Evolutionary conservation across 2,113 vertebrate genomes (phyloP), one percentile per base, ranked within the genome.

Genomic region (Electrona antarctica): DNA sequence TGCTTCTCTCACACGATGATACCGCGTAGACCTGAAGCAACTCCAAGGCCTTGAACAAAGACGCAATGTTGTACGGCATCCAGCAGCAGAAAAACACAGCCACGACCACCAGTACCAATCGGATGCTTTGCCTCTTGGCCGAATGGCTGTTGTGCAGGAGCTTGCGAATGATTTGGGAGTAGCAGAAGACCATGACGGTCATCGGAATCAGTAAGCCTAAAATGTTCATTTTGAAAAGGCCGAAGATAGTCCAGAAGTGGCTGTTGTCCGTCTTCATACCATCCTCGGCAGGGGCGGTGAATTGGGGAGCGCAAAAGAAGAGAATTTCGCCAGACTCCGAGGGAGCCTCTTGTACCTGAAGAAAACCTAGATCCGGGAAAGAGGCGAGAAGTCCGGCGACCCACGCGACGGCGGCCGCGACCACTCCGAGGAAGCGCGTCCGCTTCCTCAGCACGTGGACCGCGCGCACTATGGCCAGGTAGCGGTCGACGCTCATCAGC

Each of bases 401-500:
- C 97, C 97, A 98, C 2, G 90, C 91, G 15, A 90, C 2, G 0
- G 1, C 0, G 0, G 95, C 95, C 7, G 94, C 88, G 0, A 91
- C 58, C 50, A 90, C 60, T 28, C 96, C 94, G 0, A 92, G 91
- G 4, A 72, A 73, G 6, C 90, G 90, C 0, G 93, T 94, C 58
- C 94, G 85, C 48, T 90, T 89, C 81, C 84, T 95, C 45, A 95
- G 45, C 0, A 95, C 93, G 60, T 94, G 94, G 76, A 97, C 89
- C 0, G 95, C 94, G 0, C 97, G 95, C 9, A 98, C 96, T 2
- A 98, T 94, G 2, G 96, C 96, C 89, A 97, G 82, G 73, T 98
- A 98, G 7, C 95, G 88, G 67, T 98, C 96, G 0, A 98, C 61
- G 13, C 96, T 97, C 93, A 98, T 84, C n/a, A 98, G 89, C 74